Evolutionary conservation across 2,797 vertebrate genomes (phyloP), one percentile per base, ranked within the genome.

Genomic region (Gymnoscopelus braueri): DNA sequence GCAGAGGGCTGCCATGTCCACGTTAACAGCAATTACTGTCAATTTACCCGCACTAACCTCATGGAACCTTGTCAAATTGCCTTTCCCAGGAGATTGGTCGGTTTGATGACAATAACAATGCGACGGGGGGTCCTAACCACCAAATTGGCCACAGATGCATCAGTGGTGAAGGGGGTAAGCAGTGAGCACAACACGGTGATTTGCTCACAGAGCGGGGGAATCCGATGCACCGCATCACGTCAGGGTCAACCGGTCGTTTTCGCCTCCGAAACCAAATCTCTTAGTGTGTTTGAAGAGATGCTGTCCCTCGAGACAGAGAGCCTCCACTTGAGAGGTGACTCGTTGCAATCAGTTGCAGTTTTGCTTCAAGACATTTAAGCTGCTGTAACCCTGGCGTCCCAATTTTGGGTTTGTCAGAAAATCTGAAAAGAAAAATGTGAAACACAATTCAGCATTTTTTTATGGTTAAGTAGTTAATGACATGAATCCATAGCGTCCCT

Each of bases 141-240:
- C 59, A 90, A 92, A 83, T 87, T 95, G 89, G 93, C 93, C 82
- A 93, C 93, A 74, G 93, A 95, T 88, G 93, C 94, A 78, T 95
- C 91, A 72, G 84, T 89, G 68, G 87, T 93, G 64, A 94, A 94
- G 93, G 92, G 89, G 5, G 7, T 44, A 44, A 44, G 39, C 39
- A 10, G 91, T 94, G 88, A 73, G 84, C 72, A 55, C 63, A 84
- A 67, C 68, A 69, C 76, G 69, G 19, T 76, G 77, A 82, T 89
- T 79, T 82, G 14, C 58, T 65, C 63, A 8, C 65, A 26, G 66
- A 71, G 48, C 59, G 56, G 65, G 47, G 35, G 74, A 76, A 77
- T 54, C 14, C 49, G 63, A 60, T 59, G 54, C 8, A 35, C 65
- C 32, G 63, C 60, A 48, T 72, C 19, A 58, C 35, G 64, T 65